Percentiles rank a stretch among this genome's conserved stretches.
phyloP scores from a whole-genome alignment of 2,888 invertebrate species.

The Cremastinae sp. region DNA sequence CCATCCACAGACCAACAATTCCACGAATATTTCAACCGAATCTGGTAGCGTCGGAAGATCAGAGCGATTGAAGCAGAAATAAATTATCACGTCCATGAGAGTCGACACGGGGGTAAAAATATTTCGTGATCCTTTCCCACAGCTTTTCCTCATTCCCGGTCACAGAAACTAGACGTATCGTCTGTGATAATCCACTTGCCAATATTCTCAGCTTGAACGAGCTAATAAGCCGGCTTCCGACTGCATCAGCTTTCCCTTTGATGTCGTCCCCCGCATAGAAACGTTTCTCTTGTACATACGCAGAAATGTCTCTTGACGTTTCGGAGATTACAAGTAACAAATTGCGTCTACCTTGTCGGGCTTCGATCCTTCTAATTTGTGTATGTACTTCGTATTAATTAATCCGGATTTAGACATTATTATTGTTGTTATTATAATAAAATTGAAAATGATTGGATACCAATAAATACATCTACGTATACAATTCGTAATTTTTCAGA shows the following conservation, averaged over 20 bases:
- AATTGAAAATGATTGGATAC: constrained; percentile 27
- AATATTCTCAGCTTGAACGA: constrained; percentile 67
- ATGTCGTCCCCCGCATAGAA: constrained; percentile 63
- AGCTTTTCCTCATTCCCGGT: not conserved
- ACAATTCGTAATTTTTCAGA: too few species aligned
- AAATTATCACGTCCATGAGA: too few species aligned
- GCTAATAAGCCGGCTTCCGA: constrained; percentile 76
- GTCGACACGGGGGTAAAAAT: constrained; percentile 5
- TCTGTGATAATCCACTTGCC: constrained; percentile 51
- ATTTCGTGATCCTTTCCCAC: constrained; percentile 38
- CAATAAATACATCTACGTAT: not conserved
- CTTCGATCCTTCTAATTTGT: constrained; percentile 13
- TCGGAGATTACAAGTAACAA: constrained; percentile 66
- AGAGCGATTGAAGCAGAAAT: not conserved
- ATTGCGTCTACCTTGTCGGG: constrained; percentile 31
- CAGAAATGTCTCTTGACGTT: constrained; percentile 55
- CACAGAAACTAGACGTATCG: constrained; percentile 27
- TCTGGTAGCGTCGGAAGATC: not conserved
- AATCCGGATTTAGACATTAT: constrained; percentile 13
- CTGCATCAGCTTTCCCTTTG: constrained; percentile 75
- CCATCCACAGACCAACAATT: too few species aligned
- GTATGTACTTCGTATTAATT: constrained; percentile 7
- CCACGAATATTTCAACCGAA: too few species aligned
- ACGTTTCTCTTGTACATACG: too few species aligned
- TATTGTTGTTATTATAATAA: constrained; percentile 28